phyloP scores from a whole-genome alignment of 2,113 vertebrate genomes.

The Forbesichthys papilliferus region DNA sequence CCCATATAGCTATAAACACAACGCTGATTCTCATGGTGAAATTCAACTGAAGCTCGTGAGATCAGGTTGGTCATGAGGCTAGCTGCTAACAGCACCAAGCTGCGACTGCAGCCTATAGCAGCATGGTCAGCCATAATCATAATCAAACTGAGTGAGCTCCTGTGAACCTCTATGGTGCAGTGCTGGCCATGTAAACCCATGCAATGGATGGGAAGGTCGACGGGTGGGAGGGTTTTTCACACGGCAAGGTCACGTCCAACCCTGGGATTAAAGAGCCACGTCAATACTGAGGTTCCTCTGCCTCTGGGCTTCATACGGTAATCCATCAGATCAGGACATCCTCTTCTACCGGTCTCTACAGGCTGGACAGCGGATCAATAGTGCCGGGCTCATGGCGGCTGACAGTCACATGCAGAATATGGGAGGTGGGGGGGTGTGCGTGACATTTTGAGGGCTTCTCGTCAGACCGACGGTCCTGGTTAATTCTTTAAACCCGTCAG shows the following conservation, averaged over 20 bases:
- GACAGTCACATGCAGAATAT: conserved; percentile 66
- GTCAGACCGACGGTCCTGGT: conserved; percentile 4
- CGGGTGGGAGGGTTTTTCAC: conserved; percentile 41
- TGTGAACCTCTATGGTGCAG: conserved; percentile 22
- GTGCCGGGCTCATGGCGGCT: conserved; percentile 52
- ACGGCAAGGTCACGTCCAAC: conserved; percentile 76
- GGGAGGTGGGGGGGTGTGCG: conserved; percentile 10
- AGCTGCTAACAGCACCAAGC: conserved; percentile 31
- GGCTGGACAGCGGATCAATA: conserved; percentile 74
- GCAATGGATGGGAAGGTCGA: background rate
- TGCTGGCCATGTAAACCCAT: conserved; percentile 38
- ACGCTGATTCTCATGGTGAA: too few relatives aligned
- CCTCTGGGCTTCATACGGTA: conserved; percentile 76
- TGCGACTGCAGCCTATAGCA: conserved; percentile 24
- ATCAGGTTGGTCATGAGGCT: too few relatives aligned
- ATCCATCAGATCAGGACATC: conserved; percentile 82
- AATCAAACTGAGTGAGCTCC: conserved; percentile 36
- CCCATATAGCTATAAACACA: too few relatives aligned
- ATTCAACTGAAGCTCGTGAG: too few relatives aligned
- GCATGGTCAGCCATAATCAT: conserved; percentile 16
- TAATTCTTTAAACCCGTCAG: conserved; percentile 41
- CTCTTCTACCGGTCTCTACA: conserved; percentile 65
- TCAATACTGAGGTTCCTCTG: conserved; percentile 76
- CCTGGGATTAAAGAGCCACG: conserved; percentile 76
- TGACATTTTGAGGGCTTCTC: conserved; percentile 43